Conservation (phyloP, 2,113 vertebrate genomes). For the Fulmarus glacialis region DNA sequence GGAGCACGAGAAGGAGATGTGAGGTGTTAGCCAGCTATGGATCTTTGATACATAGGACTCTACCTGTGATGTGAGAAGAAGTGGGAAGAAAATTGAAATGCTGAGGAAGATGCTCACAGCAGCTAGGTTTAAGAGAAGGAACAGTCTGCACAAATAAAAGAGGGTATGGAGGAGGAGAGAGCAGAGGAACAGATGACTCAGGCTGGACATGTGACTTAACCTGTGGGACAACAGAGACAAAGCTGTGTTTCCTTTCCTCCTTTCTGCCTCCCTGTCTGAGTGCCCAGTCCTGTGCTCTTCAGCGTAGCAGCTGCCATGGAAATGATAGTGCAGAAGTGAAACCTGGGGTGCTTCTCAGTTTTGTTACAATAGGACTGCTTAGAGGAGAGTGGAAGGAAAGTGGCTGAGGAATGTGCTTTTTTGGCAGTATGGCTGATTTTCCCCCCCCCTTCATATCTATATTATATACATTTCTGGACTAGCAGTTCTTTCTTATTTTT, state of each 20-base stretch:
- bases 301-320: neutral
- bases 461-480: neutral
- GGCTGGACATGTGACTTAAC: neutral
- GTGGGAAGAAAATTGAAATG: neutral
- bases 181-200: neutral
- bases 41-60: neutral
- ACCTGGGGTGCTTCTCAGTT: neutral
- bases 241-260: neutral
- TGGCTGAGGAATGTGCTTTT: neutral
- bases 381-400: neutral
- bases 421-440: neutral
- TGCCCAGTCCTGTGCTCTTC: accelerated
- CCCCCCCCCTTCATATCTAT: neutral
- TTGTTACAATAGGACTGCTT: neutral
- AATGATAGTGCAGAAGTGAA: neutral
- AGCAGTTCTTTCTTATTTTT: neutral
- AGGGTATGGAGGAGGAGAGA: neutral
- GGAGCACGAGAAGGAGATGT: neutral
- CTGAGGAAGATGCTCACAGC: neutral
- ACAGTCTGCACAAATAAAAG: neutral
- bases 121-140: neutral
- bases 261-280: neutral
- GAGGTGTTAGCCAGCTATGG: neutral
- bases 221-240: neutral
- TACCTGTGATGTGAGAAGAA: neutral